phyloP scores from a whole-genome alignment of 2,888 invertebrate genomes.

The Phengaris alcon region DNA sequence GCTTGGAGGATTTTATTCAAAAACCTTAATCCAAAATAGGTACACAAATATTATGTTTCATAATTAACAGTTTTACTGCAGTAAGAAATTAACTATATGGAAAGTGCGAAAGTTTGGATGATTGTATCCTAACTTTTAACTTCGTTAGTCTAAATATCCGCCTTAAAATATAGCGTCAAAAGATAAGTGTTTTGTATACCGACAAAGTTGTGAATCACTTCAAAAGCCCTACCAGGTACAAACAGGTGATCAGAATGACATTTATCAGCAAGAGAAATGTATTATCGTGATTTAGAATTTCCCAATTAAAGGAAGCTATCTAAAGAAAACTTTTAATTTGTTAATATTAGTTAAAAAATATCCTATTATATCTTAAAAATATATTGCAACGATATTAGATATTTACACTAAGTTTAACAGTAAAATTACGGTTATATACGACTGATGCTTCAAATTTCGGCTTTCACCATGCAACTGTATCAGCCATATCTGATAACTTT shows the following conservation, averaged over 20 bases:
- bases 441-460: no score
- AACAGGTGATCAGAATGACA: constrained; percentile 12
- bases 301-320: background rate
- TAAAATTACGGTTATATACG: no score
- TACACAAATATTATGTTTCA: no score
- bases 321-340: background rate
- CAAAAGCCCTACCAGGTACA: background rate
- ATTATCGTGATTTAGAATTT: background rate
- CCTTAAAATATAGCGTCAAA: background rate
- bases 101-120: no score
- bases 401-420: no score
- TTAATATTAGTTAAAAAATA: background rate
- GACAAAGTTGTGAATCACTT: background rate
- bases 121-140: no score
- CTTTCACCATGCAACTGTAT: no score
- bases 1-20: no score
- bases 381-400: no score
- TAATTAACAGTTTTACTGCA: no score
- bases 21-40: background rate
- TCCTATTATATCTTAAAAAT: no score
- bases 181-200: background rate
- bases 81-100: background rate
- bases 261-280: background rate
- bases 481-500: no score
- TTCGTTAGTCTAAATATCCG: background rate